These are phyloP conservation scores for Onychomys leucogaster DNA, from an alignment of 2,797 vertebrate species.

Conservation along the genomic window DNA sequence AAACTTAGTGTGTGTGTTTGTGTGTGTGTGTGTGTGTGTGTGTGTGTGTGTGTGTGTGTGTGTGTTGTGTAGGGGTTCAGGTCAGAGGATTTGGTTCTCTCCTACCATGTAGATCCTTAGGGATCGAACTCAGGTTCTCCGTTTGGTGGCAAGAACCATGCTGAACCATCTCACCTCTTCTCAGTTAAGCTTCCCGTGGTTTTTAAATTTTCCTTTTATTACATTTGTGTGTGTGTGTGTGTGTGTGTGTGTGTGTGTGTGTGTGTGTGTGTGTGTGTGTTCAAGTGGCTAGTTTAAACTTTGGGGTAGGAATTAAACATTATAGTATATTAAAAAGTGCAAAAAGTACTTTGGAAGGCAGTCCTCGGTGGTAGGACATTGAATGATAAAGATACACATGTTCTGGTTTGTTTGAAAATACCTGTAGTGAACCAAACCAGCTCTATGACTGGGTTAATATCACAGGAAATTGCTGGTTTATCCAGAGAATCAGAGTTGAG, in stretches of 20 bases:
- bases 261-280: background rate
- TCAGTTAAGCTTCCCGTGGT: background rate
- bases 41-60: background rate
- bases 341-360: background rate
- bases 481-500: background rate
- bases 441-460: background rate
- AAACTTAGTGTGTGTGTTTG: background rate
- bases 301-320: background rate
- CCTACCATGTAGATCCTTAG: too few relatives aligned
- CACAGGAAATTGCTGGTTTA: background rate
- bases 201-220: background rate
- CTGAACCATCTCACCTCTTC: background rate
- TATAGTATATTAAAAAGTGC: constrained; percentile 15
- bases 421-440: constrained; percentile 3
- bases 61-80: background rate
- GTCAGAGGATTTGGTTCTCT: too few relatives aligned
- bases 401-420: constrained; percentile 24
- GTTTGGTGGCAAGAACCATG: too few relatives aligned
- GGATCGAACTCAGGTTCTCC: too few relatives aligned
- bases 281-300: constrained; percentile 40
- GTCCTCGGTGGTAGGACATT: background rate
- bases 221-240: too few relatives aligned
- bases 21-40: too few relatives aligned
- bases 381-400: background rate
- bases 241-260: background rate